phyloP scores from a whole-genome alignment of 92 coral and sea anemone genomes.

The Hydrozoanthus gracilis region DNA sequence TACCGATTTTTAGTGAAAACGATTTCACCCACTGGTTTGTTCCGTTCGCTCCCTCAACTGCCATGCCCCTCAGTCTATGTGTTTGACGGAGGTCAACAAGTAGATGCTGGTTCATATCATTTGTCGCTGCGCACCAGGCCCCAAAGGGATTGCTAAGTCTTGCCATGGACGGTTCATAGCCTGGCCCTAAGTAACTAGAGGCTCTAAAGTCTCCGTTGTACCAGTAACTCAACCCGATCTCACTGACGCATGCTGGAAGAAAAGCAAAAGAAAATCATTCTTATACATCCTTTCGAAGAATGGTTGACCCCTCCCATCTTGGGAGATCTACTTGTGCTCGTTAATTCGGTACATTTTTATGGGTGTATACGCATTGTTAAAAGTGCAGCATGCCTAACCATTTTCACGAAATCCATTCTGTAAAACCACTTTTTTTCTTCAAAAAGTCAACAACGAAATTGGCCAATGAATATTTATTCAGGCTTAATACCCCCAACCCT shows the following conservation, averaged over 20 bases:
- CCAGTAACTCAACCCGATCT: constrained; percentile 20
- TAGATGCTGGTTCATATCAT: constrained; percentile 31
- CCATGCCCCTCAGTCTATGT: constrained; percentile 28
- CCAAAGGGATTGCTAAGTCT: constrained; percentile 16
- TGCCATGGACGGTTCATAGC: constrained; percentile 36
- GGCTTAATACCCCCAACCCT: too few species aligned
- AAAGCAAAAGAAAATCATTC: neutral
- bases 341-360: too few species aligned
- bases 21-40: constrained; percentile 33
- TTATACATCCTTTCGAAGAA: too few species aligned
- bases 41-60: constrained; percentile 28
- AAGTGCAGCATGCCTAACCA: too few species aligned
- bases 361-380: too few species aligned
- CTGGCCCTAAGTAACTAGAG: constrained; percentile 31
- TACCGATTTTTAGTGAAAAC: neutral
- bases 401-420: too few species aligned
- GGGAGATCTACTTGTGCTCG: too few species aligned
- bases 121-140: constrained; percentile 39
- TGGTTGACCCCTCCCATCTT: too few species aligned
- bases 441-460: too few species aligned
- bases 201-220: neutral
- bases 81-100: constrained; percentile 27
- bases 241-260: constrained; percentile 18
- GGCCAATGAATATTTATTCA: too few species aligned
- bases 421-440: too few species aligned